Conservation (phyloP, 2,113 vertebrate genomes). For the Ammodytes dubius region DNA sequence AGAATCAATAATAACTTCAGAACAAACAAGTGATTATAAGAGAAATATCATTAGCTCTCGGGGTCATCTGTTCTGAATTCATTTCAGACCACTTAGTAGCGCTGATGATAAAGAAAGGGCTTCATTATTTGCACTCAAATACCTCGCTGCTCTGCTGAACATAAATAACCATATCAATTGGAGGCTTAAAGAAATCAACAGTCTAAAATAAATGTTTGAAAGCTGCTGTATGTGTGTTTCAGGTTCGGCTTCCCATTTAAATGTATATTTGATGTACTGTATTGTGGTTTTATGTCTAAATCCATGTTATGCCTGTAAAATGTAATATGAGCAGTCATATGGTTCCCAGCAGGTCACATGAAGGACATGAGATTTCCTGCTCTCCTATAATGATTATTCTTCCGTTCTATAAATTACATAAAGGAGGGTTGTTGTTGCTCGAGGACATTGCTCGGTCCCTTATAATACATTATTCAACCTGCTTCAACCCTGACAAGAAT, state of each 20-base stretch:
- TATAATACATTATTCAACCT: slow-evolving; percentile 51
- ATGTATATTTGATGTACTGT: not conserved
- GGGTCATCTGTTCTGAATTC: slow-evolving; percentile 51
- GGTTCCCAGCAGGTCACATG: slow-evolving; percentile 34
- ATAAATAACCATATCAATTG: not conserved
- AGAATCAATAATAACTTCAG: slow-evolving; percentile 56
- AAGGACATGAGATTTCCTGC: slow-evolving; percentile 41
- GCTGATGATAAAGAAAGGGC: slow-evolving; percentile 16
- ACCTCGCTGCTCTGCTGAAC: not conserved
- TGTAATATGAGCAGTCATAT: slow-evolving; percentile 5
- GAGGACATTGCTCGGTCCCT: slow-evolving; percentile 34
- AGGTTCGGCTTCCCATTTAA: not conserved
- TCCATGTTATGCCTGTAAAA: slow-evolving; percentile 37
- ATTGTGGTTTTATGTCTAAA: slow-evolving; percentile 10
- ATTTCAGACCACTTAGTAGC: slow-evolving; percentile 27
- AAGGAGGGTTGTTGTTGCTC: slow-evolving; percentile 31
- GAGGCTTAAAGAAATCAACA: not conserved
- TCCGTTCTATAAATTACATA: slow-evolving; percentile 26
- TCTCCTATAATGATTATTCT: slow-evolving; percentile 38
- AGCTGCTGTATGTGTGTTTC: not conserved
- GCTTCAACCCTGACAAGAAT: slow-evolving; percentile 39
- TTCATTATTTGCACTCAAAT: not conserved
- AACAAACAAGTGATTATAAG: slow-evolving; percentile 62
- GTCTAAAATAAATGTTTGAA: not conserved
- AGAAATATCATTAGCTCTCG: slow-evolving; percentile 43